Base-by-base conservation (phyloP, 2,113 vertebrate species). In the Suncus etruscus region DNA sequence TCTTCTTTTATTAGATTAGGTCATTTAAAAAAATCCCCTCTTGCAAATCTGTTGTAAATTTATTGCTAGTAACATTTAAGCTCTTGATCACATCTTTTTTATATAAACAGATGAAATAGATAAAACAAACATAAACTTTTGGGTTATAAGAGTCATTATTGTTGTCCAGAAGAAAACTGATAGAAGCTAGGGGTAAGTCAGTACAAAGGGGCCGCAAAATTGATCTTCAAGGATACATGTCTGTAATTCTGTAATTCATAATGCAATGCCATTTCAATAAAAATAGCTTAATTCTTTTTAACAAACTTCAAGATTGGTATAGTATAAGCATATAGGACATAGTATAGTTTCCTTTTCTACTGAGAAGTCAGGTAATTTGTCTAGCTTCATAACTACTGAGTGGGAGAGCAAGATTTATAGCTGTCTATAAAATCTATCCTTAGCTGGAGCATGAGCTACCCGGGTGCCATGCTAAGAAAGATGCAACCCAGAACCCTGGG, bases 41-140 rank as follows among this genome's bases (percentile, higher is more conserved):
- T 76, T 79, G 4, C 11, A 63, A 51, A 22, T 24, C 84, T 24
- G 77, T 89, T 89, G 24, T 84, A 80, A 87, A 87, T 87, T 50
- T 83, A 80, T 81, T 83, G 4, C 50, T 66, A 45, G 58, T 74
- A 54, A 6, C 20, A 47, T 74, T 80, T 58, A 70, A 68, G 25
- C 29, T 45, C 20, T 79, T 54, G 8, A 48, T 50, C 48, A 85
- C 12, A 80, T 20, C 6, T 77, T 91, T 63, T 39, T 39, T 39
- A 39, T 39, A 39, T 39, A 39, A 39, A 39, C 39, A 39, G 39
- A 39, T 5, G 39, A 39, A 39, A 39, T 39, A 39, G 39, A 3
- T 39, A 39, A 39, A 39, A 3, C 5, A 39, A 39, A 39, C 39
- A 39, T 39, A 39, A 39, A 39, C 39, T 39, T 39, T 39, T 39